Conservation (phyloP, 1,140 invertebrate species). For the Oreohelix idahoensis region DNA sequence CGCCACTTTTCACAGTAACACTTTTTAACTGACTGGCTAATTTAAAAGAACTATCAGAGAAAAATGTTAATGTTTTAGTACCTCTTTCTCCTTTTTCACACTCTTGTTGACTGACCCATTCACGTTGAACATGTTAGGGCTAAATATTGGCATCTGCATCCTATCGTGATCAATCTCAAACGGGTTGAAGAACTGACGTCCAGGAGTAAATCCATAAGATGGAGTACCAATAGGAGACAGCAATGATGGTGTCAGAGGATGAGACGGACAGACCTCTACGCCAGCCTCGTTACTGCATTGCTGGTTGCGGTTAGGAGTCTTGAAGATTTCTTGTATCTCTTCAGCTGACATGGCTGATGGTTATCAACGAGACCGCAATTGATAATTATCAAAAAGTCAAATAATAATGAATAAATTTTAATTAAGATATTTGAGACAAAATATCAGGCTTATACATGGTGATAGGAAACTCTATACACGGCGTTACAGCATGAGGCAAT, state of each 20-base stretch:
- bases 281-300: background rate
- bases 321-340: constrained; percentile 17
- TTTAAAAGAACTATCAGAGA: no score
- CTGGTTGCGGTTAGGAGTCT: constrained; percentile 20
- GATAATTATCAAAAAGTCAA: no score
- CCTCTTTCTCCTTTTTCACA: background rate
- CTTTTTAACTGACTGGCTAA: no score
- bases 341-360: background rate
- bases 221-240: constrained; percentile 11
- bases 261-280: background rate
- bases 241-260: background rate
- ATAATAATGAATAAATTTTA: no score
- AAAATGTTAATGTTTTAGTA: no score
- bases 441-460: no score
- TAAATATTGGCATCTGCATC: constrained; percentile 60
- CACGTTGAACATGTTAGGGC: constrained; percentile 58
- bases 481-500: no score
- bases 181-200: constrained; percentile 53
- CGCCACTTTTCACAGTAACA: no score
- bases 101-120: background rate
- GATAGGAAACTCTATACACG: no score
- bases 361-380: background rate
- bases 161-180: constrained; percentile 59
- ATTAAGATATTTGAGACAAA: no score
- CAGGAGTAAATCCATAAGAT: constrained; percentile 30